These are phyloP conservation scores for Thecophora atra DNA, from an alignment of 2,888 invertebrate genomes.

Conservation along the genomic window DNA sequence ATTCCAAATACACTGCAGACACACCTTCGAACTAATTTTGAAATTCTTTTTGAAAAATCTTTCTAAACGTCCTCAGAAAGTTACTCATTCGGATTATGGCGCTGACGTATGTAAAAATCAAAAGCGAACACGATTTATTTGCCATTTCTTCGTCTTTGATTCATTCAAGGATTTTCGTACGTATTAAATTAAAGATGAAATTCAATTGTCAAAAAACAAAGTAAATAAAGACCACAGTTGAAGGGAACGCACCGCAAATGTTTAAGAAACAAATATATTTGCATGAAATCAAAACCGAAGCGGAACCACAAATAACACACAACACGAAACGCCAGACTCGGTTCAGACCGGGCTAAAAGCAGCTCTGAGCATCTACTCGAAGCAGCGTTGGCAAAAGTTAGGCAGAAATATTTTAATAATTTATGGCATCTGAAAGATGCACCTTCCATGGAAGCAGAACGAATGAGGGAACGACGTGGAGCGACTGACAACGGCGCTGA, in stretches of 20 bases:
- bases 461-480: constrained; percentile 10
- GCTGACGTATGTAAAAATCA: too few species aligned
- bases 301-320: neutral
- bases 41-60: neutral
- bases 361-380: neutral
- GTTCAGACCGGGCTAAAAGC: neutral
- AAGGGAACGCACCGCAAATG: too few species aligned
- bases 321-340: neutral
- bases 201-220: too few species aligned
- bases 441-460: constrained; percentile 29
- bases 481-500: neutral
- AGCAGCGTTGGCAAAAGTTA: neutral
- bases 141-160: neutral
- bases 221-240: too few species aligned
- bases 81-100: too few species aligned
- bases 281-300: neutral
- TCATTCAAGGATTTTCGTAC: neutral
- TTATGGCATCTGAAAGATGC: constrained; percentile 15
- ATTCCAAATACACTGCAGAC: too few species aligned
- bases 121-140: neutral
- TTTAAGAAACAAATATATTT: constrained; percentile 19
- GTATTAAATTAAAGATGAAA: too few species aligned
- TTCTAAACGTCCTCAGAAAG: too few species aligned
- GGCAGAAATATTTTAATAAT: constrained; percentile 10
- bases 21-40: neutral